Evolutionary conservation across 2,113 vertebrate species (phyloP).

Genomic region (Mesocricetus auratus): DNA sequence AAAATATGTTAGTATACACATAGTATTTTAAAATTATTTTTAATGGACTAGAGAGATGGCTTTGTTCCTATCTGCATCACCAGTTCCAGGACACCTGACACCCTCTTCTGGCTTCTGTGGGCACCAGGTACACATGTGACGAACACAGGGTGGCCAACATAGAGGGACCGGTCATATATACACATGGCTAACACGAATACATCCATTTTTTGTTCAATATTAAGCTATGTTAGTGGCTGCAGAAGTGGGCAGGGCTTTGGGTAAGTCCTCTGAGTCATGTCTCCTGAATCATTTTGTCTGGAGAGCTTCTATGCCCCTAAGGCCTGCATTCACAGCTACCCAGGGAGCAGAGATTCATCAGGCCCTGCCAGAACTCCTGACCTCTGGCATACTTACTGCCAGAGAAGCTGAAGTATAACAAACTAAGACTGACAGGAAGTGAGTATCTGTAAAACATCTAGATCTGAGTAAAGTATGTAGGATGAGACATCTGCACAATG

Average conservation of each 20-base stretch:
- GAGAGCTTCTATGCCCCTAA: background rate
- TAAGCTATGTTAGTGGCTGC: background rate
- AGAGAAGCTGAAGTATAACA: background rate
- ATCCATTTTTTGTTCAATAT: background rate
- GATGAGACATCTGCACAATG: background rate
- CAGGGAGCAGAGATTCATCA: background rate
- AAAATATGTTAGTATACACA: background rate
- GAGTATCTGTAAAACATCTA: background rate
- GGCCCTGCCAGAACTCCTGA: conserved; percentile 12
- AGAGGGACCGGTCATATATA: background rate
- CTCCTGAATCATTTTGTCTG: background rate
- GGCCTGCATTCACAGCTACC: background rate
- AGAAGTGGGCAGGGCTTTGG: background rate
- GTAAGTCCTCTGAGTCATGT: background rate
- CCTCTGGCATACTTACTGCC: background rate
- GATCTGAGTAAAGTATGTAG: background rate
- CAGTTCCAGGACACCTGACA: background rate
- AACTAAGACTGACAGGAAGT: background rate
- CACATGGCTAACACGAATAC: background rate
- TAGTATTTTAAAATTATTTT: background rate
- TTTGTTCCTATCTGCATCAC: too few species aligned
- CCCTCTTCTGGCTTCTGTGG: background rate
- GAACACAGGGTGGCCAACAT: fast-evolving
- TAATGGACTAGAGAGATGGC: background rate
- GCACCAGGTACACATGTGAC: background rate